phyloP scores from a whole-genome alignment of 2,113 vertebrate species.

The Corythoichthys intestinalis region DNA sequence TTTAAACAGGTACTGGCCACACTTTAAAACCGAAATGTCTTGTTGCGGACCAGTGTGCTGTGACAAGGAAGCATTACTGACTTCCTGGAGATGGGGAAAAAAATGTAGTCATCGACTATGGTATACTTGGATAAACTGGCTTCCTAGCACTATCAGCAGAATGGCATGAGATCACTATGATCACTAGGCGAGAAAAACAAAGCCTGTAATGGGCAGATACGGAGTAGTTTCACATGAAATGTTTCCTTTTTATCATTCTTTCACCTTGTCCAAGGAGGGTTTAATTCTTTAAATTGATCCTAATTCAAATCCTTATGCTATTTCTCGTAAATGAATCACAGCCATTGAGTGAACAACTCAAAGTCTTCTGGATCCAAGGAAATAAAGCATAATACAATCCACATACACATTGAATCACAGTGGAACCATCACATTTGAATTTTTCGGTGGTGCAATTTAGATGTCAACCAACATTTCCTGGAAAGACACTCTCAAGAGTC shows the following conservation, averaged over 20 bases:
- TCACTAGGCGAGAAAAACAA: slow-evolving; percentile 33
- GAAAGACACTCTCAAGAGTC: background rate
- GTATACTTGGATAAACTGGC: slow-evolving; percentile 25
- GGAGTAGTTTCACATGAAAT: background rate
- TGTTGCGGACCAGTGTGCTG: slow-evolving; percentile 6
- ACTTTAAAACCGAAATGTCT: background rate
- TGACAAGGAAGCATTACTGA: slow-evolving; percentile 21
- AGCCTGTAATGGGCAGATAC: slow-evolving; percentile 11
- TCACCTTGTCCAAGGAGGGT: slow-evolving; percentile 34
- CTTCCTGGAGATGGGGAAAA: slow-evolving; percentile 24
- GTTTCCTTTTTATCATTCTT: slow-evolving; percentile 15
- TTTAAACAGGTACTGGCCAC: background rate
- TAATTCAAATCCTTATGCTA: slow-evolving; percentile 48
- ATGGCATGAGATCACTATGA: slow-evolving; percentile 31
- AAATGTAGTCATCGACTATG: slow-evolving; percentile 5
- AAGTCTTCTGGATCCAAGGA: background rate
- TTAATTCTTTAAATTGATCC: slow-evolving; percentile 27
- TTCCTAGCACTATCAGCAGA: slow-evolving; percentile 34
- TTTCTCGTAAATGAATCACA: slow-evolving; percentile 38
- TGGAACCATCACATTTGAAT: background rate
- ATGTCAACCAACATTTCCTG: slow-evolving; percentile 1
- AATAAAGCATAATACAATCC: background rate
- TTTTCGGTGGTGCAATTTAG: background rate
- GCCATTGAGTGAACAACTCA: background rate
- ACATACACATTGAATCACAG: background rate